These are phyloP conservation scores for Andrena camellia DNA, from an alignment of 2,888 invertebrate genomes.

Conservation along the genomic window DNA sequence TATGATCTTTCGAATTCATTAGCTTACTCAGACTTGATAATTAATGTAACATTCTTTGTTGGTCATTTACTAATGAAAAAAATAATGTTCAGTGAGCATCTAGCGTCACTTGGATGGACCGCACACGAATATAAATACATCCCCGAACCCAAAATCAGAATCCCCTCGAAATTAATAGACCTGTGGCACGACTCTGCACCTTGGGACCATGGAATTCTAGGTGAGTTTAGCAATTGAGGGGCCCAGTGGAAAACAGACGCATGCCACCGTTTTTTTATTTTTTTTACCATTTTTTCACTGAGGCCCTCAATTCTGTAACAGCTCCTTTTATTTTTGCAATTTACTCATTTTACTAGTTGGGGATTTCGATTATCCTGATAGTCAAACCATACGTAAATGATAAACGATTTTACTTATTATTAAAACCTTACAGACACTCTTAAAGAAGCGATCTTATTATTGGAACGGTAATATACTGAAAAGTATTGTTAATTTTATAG, in stretches of 20 bases:
- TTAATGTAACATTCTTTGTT: background rate
- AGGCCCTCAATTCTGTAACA: too few species aligned
- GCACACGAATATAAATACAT: conserved; percentile 66
- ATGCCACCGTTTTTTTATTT: background rate
- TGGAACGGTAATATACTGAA: background rate
- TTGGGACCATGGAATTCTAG: conserved; percentile 7
- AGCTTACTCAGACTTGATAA: background rate
- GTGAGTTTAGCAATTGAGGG: conserved; percentile 28
- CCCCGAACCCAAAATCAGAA: conserved; percentile 67
- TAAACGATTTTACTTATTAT: too few species aligned
- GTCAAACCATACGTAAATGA: too few species aligned
- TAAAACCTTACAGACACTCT: too few species aligned
- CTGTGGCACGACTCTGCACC: conserved; percentile 51
- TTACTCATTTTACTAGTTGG: too few species aligned
- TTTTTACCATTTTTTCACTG: too few species aligned
- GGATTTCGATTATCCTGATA: too few species aligned
- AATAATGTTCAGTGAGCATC: conserved; percentile 66
- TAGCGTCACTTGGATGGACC: conserved; percentile 71
- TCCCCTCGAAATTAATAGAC: conserved; percentile 37
- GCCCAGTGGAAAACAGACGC: background rate
- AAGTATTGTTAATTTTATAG: conserved; percentile 33
- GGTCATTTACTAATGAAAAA: background rate
- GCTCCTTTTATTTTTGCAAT: too few species aligned
- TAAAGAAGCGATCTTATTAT: too few species aligned
- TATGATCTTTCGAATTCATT: background rate